These are phyloP conservation scores for Cydia amplana DNA, from an alignment of 1,140 invertebrate genomes.

Conservation along the genomic window DNA sequence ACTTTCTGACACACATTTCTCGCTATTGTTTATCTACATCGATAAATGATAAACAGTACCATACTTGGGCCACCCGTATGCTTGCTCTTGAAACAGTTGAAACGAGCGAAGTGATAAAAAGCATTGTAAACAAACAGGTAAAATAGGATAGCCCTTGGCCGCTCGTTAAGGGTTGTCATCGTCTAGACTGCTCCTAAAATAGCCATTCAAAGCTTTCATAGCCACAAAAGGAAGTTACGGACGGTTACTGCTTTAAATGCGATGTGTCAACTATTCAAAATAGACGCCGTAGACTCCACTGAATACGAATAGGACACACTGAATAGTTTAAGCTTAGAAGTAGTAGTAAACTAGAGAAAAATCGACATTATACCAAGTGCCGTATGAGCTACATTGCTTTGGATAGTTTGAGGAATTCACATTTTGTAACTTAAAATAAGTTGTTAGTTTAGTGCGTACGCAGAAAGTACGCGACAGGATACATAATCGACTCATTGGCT, in stretches of 20 bases:
- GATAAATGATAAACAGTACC: neutral
- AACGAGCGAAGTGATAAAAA: neutral
- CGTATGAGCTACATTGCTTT: neutral
- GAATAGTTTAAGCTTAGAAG: neutral
- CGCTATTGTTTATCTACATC: neutral
- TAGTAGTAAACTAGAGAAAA: neutral
- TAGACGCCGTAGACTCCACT: conserved; percentile 23
- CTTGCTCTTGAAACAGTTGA: neutral
- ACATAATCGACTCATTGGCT: conserved; percentile 5
- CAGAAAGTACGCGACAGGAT: conserved; percentile 5
- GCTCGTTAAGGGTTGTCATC: neutral
- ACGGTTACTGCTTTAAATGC: conserved; percentile 44
- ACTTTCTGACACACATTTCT: no score
- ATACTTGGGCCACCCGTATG: neutral
- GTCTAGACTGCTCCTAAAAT: conserved; percentile 8
- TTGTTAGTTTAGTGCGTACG: neutral
- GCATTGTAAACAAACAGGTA: conserved; percentile 1
- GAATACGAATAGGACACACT: conserved; percentile 5
- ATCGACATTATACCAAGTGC: neutral
- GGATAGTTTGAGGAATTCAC: neutral
- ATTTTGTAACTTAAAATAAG: conserved; percentile 9
- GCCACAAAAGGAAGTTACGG: conserved; percentile 42
- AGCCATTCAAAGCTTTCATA: conserved; percentile 9
- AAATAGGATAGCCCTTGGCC: neutral
- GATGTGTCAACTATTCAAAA: conserved; percentile 52